A percentile compares a stretch with the other conserved stretches of the same genome.
These are phyloP conservation scores for Eurytoma californica DNA, from an alignment of 2,888 invertebrate species.

Conservation along the genomic window DNA sequence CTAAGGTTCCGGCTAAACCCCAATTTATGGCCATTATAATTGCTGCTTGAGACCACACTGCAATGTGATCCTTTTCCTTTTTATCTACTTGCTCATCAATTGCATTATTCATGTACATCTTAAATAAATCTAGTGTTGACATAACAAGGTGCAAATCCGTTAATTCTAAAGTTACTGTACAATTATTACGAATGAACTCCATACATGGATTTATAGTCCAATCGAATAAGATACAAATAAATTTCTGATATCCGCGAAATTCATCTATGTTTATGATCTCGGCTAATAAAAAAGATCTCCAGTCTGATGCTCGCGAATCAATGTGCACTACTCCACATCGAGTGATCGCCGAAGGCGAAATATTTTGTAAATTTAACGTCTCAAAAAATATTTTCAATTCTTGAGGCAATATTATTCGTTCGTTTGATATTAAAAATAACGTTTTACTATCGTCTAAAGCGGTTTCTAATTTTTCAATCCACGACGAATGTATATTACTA, in stretches of 20 bases:
- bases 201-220: conserved; percentile 80
- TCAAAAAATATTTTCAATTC: conserved; percentile 79
- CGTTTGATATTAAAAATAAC: conserved; percentile 79
- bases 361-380: conserved; percentile 77
- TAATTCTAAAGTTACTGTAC: conserved; percentile 70
- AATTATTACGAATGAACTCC: conserved; percentile 76
- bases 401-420: conserved; percentile 77
- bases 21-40: conserved; percentile 77
- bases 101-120: conserved; percentile 71
- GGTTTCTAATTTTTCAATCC: conserved; percentile 80
- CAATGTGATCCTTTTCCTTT: conserved; percentile 73
- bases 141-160: conserved; percentile 71
- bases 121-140: conserved; percentile 69
- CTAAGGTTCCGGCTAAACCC: conserved; percentile 77
- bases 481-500: conserved; percentile 78
- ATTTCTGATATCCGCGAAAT: conserved; percentile 63
- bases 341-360: conserved; percentile 79
- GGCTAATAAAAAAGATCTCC: conserved; percentile 76
- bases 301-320: conserved; percentile 77
- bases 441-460: conserved; percentile 78
- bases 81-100: conserved; percentile 66
- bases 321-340: conserved; percentile 81
- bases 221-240: conserved; percentile 71
- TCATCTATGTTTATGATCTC: conserved; percentile 59
- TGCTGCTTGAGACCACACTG: conserved; percentile 77